phyloP scores from a whole-genome alignment of 2,113 vertebrate genomes.

The Labeo catla region DNA sequence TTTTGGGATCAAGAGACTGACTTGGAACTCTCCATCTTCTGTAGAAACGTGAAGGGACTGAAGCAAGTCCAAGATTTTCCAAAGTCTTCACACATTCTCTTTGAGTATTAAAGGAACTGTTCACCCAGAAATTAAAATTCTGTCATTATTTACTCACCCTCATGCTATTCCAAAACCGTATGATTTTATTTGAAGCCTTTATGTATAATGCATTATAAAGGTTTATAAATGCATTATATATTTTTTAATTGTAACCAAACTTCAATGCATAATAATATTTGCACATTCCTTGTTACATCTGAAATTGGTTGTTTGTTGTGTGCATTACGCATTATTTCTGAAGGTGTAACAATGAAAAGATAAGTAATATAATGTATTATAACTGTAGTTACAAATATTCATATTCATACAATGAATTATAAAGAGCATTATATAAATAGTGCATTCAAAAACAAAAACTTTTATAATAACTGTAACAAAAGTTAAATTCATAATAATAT shows the following conservation, averaged over 20 bases:
- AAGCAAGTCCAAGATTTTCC: slow-evolving; percentile 24
- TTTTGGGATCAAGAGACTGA: slow-evolving; percentile 33
- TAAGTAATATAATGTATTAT: not conserved
- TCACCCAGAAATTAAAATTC: not conserved
- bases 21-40: not conserved
- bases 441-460: too few relatives aligned
- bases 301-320: not conserved
- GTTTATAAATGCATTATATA: not conserved
- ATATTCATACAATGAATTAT: too few relatives aligned
- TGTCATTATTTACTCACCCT: not conserved
- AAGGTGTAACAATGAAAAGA: not conserved
- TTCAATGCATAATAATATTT: not conserved
- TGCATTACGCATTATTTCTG: not conserved
- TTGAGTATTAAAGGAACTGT: not conserved
- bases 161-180: not conserved
- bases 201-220: not conserved
- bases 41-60: slow-evolving; percentile 27
- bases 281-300: too few relatives aligned
- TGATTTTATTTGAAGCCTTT: not conserved
- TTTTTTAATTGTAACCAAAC: not conserved
- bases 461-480: too few relatives aligned
- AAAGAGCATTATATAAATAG: too few relatives aligned
- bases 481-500: too few relatives aligned
- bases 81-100: not conserved
- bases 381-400: too few relatives aligned